phyloP scores from a whole-genome alignment of 1,140 invertebrate species.

The Pachypeltis micranthus region DNA sequence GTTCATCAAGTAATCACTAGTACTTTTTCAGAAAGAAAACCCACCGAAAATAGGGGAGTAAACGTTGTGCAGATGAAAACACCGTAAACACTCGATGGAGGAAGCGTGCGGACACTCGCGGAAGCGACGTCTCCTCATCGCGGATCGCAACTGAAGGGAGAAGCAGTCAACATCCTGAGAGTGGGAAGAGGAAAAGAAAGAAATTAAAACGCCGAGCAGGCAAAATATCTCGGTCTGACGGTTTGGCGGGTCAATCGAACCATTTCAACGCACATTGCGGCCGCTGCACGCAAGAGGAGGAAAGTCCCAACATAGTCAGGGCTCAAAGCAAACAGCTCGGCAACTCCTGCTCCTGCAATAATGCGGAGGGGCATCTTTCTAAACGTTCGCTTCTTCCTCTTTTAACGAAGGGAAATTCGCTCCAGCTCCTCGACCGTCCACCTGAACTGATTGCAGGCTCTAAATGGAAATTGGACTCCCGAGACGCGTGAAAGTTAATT shows the following conservation, averaged over 20 bases:
- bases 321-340: background rate
- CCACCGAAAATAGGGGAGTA: background rate
- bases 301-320: background rate
- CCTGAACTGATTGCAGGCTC: background rate
- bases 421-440: background rate
- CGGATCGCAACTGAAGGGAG: too few relatives aligned
- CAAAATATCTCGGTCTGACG: background rate
- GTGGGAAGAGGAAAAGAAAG: background rate
- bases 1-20: too few relatives aligned
- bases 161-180: background rate
- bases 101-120: background rate
- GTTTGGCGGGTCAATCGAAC: too few relatives aligned
- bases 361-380: too few relatives aligned
- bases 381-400: too few relatives aligned
- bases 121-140: background rate
- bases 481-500: background rate
- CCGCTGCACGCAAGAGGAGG: background rate
- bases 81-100: background rate
- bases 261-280: too few relatives aligned
- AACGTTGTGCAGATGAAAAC: background rate
- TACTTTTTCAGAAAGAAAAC: too few relatives aligned
- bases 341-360: too few relatives aligned
- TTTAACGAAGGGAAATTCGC: background rate
- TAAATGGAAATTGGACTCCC: background rate
- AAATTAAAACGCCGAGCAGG: background rate